Evolutionary conservation across 2,888 invertebrate genomes (phyloP).

Genomic region (Mesorhabditis sp.): DNA sequence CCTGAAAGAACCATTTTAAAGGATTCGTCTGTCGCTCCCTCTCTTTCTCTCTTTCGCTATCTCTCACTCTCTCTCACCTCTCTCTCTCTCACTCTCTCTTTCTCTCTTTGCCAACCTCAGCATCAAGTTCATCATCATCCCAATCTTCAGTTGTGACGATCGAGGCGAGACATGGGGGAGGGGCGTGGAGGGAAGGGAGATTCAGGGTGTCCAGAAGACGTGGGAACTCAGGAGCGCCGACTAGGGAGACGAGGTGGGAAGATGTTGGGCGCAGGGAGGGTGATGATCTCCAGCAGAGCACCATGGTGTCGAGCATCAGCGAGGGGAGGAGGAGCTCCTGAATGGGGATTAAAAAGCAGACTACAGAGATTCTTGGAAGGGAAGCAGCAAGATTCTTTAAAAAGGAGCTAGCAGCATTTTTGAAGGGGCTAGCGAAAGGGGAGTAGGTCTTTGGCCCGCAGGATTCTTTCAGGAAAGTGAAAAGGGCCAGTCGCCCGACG

Average conservation of each 20-base stretch:
- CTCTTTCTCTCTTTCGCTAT: too few species aligned
- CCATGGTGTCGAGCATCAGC: slow-evolving; percentile 88
- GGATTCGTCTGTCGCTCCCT: too few species aligned
- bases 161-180: slow-evolving; percentile 16
- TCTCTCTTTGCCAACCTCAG: neutral
- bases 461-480: too few species aligned
- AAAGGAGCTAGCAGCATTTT: neutral
- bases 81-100: too few species aligned
- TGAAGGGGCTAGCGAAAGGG: too few species aligned
- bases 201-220: slow-evolving; percentile 71
- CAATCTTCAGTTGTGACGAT: neutral
- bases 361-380: too few species aligned
- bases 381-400: neutral
- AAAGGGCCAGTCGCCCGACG: slow-evolving; percentile 90
- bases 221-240: slow-evolving; percentile 74
- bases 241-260: slow-evolving; percentile 77
- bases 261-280: slow-evolving; percentile 81
- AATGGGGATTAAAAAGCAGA: too few species aligned
- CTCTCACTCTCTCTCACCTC: too few species aligned
- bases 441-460: too few species aligned
- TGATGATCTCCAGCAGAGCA: slow-evolving; percentile 85
- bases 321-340: slow-evolving; percentile 61
- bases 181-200: slow-evolving; percentile 33
- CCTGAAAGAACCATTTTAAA: slow-evolving; percentile 12
- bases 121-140: slow-evolving; percentile 11